Percentiles rank a stretch among this genome's conserved stretches.
Evolutionary conservation across 2,888 invertebrate genomes (phyloP).

Genomic region (Hypolimnas misippus): DNA sequence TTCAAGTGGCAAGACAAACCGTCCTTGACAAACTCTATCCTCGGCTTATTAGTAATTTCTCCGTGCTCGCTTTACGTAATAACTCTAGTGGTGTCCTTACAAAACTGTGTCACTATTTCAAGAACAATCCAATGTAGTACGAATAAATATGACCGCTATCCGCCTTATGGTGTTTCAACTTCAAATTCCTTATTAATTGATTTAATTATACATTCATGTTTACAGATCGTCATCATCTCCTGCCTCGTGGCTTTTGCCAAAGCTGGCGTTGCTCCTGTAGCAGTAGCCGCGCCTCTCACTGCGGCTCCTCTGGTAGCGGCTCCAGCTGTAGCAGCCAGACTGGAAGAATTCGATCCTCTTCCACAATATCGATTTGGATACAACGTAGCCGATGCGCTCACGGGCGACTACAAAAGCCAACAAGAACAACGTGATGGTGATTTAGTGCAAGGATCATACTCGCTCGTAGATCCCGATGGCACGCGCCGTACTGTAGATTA

Average conservation of each 20-base stretch:
- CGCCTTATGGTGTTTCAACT: neutral
- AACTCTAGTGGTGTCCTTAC: conserved; percentile 66
- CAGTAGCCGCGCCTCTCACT: conserved; percentile 48
- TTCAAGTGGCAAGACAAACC: conserved; percentile 55
- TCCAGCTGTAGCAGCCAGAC: conserved; percentile 49
- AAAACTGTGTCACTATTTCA: conserved; percentile 79
- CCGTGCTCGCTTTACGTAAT: conserved; percentile 71
- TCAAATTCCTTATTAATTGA: neutral
- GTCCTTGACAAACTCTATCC: conserved; percentile 73
- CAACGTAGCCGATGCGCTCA: conserved; percentile 73
- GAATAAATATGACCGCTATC: conserved; percentile 44
- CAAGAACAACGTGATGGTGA: conserved; percentile 82
- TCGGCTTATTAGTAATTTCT: conserved; percentile 76
- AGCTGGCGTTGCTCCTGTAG: conserved; percentile 58
- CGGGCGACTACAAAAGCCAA: conserved; percentile 77
- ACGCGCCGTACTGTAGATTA: conserved; percentile 73
- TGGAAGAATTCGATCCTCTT: conserved; percentile 79
- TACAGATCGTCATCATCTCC: conserved; percentile 64
- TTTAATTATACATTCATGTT: conserved; percentile 37
- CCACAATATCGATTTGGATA: conserved; percentile 84
- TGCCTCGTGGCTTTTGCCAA: conserved; percentile 65
- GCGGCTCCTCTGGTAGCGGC: conserved; percentile 56
- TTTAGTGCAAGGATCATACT: conserved; percentile 76
- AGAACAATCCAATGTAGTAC: conserved; percentile 60
- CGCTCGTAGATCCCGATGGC: conserved; percentile 72